A percentile compares a stretch with the other conserved stretches of the same genome.
Conservation (phyloP, 2,888 invertebrate species). For the Lasioglossum malachurum region DNA sequence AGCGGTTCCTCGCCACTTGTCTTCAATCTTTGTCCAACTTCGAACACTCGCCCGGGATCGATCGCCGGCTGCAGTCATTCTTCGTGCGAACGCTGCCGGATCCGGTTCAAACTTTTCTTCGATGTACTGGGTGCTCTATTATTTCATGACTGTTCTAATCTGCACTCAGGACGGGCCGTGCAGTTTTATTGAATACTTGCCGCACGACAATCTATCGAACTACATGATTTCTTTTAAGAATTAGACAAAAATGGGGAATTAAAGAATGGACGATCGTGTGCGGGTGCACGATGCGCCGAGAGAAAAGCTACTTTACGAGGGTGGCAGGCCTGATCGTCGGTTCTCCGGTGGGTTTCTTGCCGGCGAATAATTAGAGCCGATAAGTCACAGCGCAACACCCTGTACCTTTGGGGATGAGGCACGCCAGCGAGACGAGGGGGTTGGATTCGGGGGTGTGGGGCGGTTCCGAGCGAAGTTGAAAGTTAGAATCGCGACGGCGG, state of each 20-base stretch:
- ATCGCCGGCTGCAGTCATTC: slow-evolving; percentile 1
- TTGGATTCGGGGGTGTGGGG: slow-evolving; percentile 50
- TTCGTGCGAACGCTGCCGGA: neutral
- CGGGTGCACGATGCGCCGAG: slow-evolving; percentile 66
- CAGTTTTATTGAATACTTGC: neutral
- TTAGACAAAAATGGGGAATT: slow-evolving; percentile 14
- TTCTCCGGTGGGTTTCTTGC: slow-evolving; percentile 76
- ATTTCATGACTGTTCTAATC: neutral
- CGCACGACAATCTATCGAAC: neutral
- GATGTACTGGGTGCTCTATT: neutral
- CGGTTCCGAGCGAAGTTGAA: slow-evolving; percentile 69
- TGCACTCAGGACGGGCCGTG: neutral
- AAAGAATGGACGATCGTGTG: slow-evolving; percentile 9
- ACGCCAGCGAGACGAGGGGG: slow-evolving; percentile 62
- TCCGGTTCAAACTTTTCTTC: neutral
- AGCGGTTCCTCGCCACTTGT: slow-evolving; percentile 6
- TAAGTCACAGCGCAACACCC: slow-evolving; percentile 83
- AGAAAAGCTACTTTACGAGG: slow-evolving; percentile 77
- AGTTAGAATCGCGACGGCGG: slow-evolving; percentile 77
- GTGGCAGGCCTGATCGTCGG: slow-evolving; percentile 72
- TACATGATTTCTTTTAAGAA: neutral
- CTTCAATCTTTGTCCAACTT: slow-evolving; percentile 26
- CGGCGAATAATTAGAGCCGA: slow-evolving; percentile 84
- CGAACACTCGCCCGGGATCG: neutral
- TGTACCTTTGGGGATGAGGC: slow-evolving; percentile 67